A percentile compares a stretch with the other conserved stretches of the same genome.
phyloP scores from a whole-genome alignment of 2,888 invertebrate genomes.

The Orthosia cruda region DNA sequence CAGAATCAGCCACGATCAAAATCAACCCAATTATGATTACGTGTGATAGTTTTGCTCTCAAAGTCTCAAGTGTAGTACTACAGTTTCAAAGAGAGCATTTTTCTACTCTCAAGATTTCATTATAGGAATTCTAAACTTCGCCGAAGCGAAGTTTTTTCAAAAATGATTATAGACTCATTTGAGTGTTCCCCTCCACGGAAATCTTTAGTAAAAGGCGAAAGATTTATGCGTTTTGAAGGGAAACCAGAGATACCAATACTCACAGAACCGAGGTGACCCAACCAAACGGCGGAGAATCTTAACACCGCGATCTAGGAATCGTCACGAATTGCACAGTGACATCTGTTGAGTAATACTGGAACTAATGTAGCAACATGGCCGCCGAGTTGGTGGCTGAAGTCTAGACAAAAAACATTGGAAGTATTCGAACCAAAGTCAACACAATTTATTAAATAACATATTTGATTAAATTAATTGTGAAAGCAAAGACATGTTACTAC shows the following conservation, averaged over 20 bases:
- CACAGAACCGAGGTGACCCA: conserved; percentile 14
- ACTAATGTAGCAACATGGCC: conserved; percentile 14
- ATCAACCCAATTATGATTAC: no score
- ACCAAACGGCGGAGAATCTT: conserved; percentile 57
- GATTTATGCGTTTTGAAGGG: conserved; percentile 83
- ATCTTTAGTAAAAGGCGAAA: conserved; percentile 96
- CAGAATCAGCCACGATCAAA: no score
- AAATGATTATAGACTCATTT: conserved; percentile 92
- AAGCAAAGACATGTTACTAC: not conserved
- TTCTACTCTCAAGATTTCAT: no score
- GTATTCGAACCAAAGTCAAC: not conserved
- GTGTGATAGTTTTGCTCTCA: no score
- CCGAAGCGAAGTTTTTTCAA: conserved; percentile 55
- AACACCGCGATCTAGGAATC: conserved; percentile 59
- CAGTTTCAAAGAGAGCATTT: no score
- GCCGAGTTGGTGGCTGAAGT: no score
- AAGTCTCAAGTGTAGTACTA: no score
- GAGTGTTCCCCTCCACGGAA: conserved; percentile 95
- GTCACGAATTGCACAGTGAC: conserved; percentile 40
- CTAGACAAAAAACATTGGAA: no score
- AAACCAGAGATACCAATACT: conserved; percentile 18
- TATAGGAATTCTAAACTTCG: conserved; percentile 19
- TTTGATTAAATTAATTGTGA: not conserved
- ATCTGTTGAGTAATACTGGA: conserved; percentile 30
- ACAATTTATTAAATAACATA: not conserved